These are phyloP conservation scores for Rhogogaster chlorosoma DNA, from an alignment of 2,888 invertebrate species.

Conservation along the genomic window DNA sequence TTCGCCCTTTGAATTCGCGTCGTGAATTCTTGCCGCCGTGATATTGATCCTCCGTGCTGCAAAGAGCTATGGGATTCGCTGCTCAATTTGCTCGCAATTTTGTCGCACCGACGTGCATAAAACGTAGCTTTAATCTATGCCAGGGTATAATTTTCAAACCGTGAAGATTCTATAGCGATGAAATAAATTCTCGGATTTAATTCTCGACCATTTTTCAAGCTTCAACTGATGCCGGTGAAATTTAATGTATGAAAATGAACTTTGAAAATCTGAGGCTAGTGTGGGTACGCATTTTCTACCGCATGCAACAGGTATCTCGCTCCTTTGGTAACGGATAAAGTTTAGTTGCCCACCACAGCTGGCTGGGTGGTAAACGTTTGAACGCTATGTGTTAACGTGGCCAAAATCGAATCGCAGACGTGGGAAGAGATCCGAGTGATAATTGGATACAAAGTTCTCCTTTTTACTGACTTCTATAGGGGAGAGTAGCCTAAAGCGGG, in stretches of 20 bases:
- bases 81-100: not conserved
- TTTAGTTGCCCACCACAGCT: not conserved
- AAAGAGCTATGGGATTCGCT: not conserved
- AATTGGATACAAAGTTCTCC: conserved; percentile 35
- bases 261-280: not conserved
- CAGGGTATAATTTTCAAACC: not conserved
- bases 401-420: not conserved
- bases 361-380: not conserved
- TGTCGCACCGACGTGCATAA: not conserved
- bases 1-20: conserved; percentile 38
- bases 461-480: not conserved
- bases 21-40: conserved; percentile 25
- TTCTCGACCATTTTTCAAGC: not conserved
- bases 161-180: not conserved
- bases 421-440: conserved; percentile 17
- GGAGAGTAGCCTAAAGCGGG: no score
- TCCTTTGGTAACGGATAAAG: conserved; percentile 42
- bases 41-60: not conserved
- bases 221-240: not conserved
- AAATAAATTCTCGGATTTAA: not conserved
- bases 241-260: not conserved
- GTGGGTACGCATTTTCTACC: conserved; percentile 1
- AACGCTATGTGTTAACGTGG: not conserved
- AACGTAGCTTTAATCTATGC: not conserved
- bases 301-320: conserved; percentile 44